phyloP scores from a whole-genome alignment of 2,113 vertebrate genomes.

The Merops nubicus region DNA sequence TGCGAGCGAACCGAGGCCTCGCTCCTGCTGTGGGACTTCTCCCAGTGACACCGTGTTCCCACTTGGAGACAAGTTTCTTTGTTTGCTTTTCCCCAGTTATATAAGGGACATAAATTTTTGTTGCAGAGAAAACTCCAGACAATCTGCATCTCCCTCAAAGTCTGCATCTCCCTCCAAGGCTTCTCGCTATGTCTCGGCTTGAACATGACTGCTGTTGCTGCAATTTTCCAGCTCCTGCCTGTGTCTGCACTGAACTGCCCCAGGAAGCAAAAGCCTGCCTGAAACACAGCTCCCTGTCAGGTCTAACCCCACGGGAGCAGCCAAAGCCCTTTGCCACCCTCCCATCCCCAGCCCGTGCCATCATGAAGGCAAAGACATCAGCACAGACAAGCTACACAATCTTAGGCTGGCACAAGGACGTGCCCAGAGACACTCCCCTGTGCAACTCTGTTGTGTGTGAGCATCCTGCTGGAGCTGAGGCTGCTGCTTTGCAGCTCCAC shows the following conservation, averaged over 20 bases:
- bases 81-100: constrained; percentile 50
- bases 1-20: background rate
- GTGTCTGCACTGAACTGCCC: background rate
- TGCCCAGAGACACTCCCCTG: background rate
- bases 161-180: constrained; percentile 24
- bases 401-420: background rate
- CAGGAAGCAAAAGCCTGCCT: background rate
- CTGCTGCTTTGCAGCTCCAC: background rate
- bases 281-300: background rate
- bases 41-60: constrained; percentile 39
- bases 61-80: constrained; percentile 55
- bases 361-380: fast-evolving
- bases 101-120: constrained; percentile 31
- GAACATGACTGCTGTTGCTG: background rate
- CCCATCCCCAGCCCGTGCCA: background rate
- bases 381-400: background rate
- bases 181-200: background rate
- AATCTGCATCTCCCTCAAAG: constrained; percentile 11
- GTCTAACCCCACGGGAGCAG: fast-evolving
- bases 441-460: fast-evolving
- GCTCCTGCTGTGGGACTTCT: background rate
- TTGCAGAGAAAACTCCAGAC: constrained; percentile 25
- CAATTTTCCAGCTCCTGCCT: constrained; percentile 19
- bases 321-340: background rate
- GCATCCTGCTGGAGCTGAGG: background rate